Base-by-base conservation (phyloP, 2,888 invertebrate genomes). In the Drosophila acutilabella region DNA sequence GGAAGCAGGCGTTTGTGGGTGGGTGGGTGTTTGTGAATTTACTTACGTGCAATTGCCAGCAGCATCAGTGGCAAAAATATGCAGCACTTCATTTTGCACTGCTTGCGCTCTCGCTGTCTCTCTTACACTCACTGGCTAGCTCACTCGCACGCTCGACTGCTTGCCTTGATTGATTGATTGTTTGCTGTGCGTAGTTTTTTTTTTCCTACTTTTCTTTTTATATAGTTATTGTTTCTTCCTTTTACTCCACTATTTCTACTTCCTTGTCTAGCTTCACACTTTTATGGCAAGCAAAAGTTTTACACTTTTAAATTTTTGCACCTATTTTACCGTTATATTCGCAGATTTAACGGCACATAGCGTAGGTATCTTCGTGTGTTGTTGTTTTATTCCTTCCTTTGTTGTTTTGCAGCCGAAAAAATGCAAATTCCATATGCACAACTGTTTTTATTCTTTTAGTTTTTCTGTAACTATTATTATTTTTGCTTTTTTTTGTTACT, bases 1-100 rank as follows among this genome's bases (percentile, higher is more conserved):
- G 11, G 30, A 20, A 6, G 5, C 8, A 30, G 30, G 7, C 30
- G 30, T 30, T 2, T 30, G 30, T 30, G 30, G 13, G 40, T 2
- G 38, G 16, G n/a, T 1, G 16, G 16, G 20, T 16, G 11, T 11
- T 2, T 16, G 11, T n/a, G 2, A 3, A 13, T 23, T 13, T 41
- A 87, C 87, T 87, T 78, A 87, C 87, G 74, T 80, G 89, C 73
- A 60, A 81, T 54, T 42, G 81, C 74, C 72, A 85, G 73, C 76
- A 89, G 74, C 81, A 84, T 67, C 65, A 81, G 36, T 14, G 64
- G 48, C 40, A 74, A 53, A 62, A 89, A 66, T 58, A 85, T 66
- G 73, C 73, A 81, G 75, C 64, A 71, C 79, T 84, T 89, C 87
- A 89, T 76, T n/a, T 45, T 64, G 57, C 45, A 30, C 36, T 23